These are phyloP conservation scores for Isoperla grammatica DNA, from an alignment of 2,888 invertebrate species.

Conservation along the genomic window DNA sequence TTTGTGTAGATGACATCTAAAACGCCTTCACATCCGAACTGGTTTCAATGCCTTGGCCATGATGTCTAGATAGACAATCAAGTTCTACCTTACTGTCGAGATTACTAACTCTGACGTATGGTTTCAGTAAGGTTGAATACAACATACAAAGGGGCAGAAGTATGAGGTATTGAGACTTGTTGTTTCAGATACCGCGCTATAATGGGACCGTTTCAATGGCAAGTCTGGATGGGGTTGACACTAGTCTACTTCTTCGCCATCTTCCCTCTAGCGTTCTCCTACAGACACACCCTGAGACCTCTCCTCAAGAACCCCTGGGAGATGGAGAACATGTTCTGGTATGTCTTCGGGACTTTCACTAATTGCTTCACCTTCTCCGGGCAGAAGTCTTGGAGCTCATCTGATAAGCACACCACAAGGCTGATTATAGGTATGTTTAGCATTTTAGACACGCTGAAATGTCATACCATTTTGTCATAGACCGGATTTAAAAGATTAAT, in stretches of 20 bases:
- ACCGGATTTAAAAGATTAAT: too few relatives aligned
- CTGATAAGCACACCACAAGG: conserved; percentile 62
- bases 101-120: too few relatives aligned
- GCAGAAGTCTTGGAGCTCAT: conserved; percentile 64
- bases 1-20: too few relatives aligned
- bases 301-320: conserved; percentile 63
- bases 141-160: too few relatives aligned
- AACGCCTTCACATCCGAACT: too few relatives aligned
- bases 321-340: conserved; percentile 82
- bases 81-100: too few relatives aligned
- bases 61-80: too few relatives aligned
- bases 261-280: conserved; percentile 68
- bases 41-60: too few relatives aligned
- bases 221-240: conserved; percentile 70
- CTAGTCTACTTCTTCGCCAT: conserved; percentile 66
- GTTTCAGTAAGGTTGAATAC: too few relatives aligned
- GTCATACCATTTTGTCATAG: too few relatives aligned
- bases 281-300: conserved; percentile 60
- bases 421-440: conserved; percentile 59
- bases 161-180: neutral
- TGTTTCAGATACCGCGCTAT: conserved; percentile 67
- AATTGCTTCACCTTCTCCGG: conserved; percentile 66
- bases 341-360: conserved; percentile 79
- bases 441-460: too few relatives aligned
- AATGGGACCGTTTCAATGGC: conserved; percentile 77